Conservation (phyloP, 2,797 vertebrate genomes). For the Cossypha niveicapilla region DNA sequence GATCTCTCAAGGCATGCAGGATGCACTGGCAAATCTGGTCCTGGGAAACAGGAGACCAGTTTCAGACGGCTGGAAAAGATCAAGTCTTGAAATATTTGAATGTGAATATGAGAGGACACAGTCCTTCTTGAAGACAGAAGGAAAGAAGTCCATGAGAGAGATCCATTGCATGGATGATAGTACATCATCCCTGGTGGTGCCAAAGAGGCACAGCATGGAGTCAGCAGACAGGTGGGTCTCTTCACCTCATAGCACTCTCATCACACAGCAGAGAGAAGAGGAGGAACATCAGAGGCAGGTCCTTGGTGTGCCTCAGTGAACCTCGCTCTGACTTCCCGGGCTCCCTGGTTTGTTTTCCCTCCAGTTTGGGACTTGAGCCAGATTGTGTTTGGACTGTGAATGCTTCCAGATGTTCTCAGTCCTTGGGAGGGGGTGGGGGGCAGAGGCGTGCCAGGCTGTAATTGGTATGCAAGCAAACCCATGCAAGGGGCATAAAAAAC, state of each 20-base stretch:
- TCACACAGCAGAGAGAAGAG: background rate
- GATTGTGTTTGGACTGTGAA: conserved; percentile 1
- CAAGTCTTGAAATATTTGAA: background rate
- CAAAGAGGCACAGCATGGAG: background rate
- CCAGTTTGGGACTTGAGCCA: background rate
- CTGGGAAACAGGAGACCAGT: background rate
- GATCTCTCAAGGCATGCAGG: background rate
- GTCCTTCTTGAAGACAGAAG: background rate
- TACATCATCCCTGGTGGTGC: background rate
- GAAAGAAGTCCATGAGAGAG: background rate
- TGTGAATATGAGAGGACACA: background rate
- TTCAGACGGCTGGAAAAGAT: background rate
- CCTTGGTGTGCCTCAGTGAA: background rate
- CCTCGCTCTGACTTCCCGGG: background rate
- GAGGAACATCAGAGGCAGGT: background rate
- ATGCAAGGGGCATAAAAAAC: conserved; percentile 26
- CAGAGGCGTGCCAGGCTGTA: conserved; percentile 6
- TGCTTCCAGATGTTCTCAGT: conserved; percentile 55
- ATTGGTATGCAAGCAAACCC: conserved; percentile 29
- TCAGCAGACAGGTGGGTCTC: background rate
- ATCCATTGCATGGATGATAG: background rate
- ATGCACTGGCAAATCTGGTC: background rate
- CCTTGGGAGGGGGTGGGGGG: background rate
- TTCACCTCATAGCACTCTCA: background rate
- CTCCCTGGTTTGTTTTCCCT: conserved; percentile 28